phyloP scores from a whole-genome alignment of 1,140 invertebrate genomes.

The Theocolax elegans region DNA sequence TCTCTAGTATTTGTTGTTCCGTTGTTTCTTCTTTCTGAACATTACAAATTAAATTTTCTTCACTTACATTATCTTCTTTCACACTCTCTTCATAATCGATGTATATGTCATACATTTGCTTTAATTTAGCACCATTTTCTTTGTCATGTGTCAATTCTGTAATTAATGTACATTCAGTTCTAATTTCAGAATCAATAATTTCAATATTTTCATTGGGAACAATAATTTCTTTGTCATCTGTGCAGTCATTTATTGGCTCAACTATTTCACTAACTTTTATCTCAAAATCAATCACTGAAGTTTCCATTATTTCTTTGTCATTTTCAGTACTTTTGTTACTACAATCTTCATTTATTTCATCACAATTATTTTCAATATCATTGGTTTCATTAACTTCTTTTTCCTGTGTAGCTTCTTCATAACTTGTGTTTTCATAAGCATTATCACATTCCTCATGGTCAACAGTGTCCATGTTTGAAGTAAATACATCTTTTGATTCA shows the following conservation, averaged over 20 bases:
- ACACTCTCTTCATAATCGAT: no score
- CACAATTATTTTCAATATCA: not conserved
- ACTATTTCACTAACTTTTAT: not conserved
- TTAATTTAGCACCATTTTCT: conserved; percentile 27
- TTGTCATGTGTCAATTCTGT: not conserved
- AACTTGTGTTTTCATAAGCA: conserved; percentile 27
- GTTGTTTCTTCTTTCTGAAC: not conserved
- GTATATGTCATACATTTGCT: no score
- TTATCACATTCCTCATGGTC: no score
- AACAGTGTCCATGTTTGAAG: no score
- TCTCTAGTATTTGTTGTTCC: conserved; percentile 3
- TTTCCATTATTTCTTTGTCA: no score
- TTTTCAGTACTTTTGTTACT: not conserved
- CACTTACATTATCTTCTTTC: no score
- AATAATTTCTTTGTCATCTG: no score
- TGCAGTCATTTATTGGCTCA: not conserved
- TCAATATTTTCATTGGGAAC: conserved; percentile 1
- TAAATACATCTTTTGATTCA: conserved; percentile 1
- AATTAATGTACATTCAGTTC: not conserved
- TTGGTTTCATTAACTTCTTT: not conserved
- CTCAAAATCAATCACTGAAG: no score
- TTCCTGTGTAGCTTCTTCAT: conserved; percentile 4
- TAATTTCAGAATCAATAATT: not conserved
- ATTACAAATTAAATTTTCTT: no score
- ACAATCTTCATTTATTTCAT: conserved; percentile 4